These are phyloP conservation scores for Geotria australis DNA, from an alignment of 2,797 vertebrate genomes.

Conservation along the genomic window DNA sequence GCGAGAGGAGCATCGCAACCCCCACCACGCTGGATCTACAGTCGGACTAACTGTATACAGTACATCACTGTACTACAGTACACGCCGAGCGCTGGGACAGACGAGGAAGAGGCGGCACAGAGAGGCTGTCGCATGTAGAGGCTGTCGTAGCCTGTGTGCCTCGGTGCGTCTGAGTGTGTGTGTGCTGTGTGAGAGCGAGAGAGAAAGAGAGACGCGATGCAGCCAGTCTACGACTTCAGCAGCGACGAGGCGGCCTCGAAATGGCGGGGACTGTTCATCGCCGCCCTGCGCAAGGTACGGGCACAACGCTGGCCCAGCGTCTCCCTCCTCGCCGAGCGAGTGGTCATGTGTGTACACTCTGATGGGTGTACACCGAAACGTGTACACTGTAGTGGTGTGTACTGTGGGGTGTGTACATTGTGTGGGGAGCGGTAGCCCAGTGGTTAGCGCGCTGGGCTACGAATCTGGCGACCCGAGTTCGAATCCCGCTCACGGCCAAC, in stretches of 20 bases:
- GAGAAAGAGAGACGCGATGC: conserved; percentile 2
- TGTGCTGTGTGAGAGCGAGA: neutral
- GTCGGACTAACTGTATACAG: too few species aligned
- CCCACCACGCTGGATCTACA: too few species aligned
- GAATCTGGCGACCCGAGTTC: too few species aligned
- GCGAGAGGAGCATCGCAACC: too few species aligned
- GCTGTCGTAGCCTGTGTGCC: neutral
- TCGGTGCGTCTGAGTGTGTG: neutral
- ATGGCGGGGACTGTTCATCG: conserved; percentile 83
- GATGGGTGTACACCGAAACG: neutral
- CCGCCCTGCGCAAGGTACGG: conserved; percentile 57
- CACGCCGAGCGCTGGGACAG: too few species aligned
- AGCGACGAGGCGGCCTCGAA: conserved; percentile 74
- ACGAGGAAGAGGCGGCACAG: too few species aligned
- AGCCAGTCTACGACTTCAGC: conserved; percentile 72
- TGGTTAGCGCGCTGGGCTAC: too few species aligned
- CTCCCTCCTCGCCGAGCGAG: too few species aligned
- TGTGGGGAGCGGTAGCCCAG: too few species aligned
- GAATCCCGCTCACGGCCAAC: too few species aligned
- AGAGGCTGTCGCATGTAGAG: too few species aligned
- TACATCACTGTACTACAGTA: too few species aligned
- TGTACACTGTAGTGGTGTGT: neutral
- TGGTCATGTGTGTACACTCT: neutral
- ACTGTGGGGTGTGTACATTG: neutral
- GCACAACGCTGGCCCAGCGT: neutral